phyloP scores from a whole-genome alignment of 2,113 vertebrate species.

The Sinosuthora webbiana region DNA sequence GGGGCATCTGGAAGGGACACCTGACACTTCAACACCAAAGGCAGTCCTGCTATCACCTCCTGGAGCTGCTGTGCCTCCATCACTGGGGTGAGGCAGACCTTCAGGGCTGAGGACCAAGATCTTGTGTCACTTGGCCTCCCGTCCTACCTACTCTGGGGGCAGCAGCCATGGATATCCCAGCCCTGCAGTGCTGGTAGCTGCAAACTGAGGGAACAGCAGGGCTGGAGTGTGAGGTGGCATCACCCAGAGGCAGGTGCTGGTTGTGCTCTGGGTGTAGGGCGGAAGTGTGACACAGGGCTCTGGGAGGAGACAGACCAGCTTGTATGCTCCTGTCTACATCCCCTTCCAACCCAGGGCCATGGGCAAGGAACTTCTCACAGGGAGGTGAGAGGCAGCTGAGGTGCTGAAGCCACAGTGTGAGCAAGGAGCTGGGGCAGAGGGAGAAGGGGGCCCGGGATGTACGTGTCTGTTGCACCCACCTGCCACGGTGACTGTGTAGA shows the following conservation, averaged over 20 bases:
- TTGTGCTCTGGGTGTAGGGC: background rate
- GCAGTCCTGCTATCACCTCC: constrained; percentile 27
- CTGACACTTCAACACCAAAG: constrained; percentile 65
- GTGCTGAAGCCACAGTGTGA: background rate
- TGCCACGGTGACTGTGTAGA: constrained; percentile 87
- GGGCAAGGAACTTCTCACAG: rapidly evolving
- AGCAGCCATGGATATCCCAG: rapidly evolving
- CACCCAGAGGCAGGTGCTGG: background rate
- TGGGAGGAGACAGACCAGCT: background rate
- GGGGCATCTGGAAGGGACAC: constrained; percentile 71
- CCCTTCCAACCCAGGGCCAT: background rate
- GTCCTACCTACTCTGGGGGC: background rate
- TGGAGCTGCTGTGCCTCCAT: background rate
- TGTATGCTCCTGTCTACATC: background rate
- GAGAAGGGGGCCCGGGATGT: background rate
- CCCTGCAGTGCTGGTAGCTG: background rate
- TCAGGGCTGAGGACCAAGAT: background rate
- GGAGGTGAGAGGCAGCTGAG: background rate
- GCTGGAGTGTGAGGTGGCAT: background rate
- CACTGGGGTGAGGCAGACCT: background rate
- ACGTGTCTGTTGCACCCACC: constrained; percentile 58
- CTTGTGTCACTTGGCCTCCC: background rate
- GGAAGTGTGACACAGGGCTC: background rate
- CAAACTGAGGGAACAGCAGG: background rate
- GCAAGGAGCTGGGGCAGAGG: background rate